Evolutionary conservation across 2,113 vertebrate genomes (phyloP).

Genomic region (Cyanoliseus patagonus): DNA sequence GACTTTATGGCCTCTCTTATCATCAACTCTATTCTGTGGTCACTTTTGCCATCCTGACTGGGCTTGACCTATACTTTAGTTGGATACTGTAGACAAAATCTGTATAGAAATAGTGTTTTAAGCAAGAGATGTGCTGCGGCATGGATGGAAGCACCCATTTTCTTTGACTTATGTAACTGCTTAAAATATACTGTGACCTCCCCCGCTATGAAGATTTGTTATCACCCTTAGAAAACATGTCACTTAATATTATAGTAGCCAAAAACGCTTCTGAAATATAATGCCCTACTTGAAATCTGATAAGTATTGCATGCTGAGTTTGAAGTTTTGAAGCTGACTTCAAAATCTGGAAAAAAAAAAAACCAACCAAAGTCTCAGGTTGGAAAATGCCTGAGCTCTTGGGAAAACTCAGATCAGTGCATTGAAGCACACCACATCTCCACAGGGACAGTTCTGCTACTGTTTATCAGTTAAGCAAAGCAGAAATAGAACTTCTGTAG

Average conservation of each 20-base stretch:
- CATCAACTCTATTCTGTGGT: not conserved
- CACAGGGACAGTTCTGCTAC: not conserved
- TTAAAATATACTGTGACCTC: not conserved
- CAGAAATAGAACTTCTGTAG: not conserved
- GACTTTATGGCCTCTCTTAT: not conserved
- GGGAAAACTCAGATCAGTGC: not conserved
- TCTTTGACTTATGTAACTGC: not conserved
- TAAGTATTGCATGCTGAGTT: not conserved
- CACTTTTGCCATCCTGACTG: not conserved
- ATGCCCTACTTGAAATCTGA: not conserved
- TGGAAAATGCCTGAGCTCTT: not conserved
- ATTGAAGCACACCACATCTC: not conserved
- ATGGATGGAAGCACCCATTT: not conserved
- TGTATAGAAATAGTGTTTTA: not conserved
- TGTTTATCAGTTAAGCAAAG: not conserved
- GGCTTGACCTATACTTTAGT: not conserved
- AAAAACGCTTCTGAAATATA: not conserved
- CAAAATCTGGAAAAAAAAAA: not conserved
- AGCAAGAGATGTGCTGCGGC: not conserved
- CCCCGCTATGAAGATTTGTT: not conserved
- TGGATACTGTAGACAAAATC: not conserved
- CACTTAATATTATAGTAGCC: not conserved
- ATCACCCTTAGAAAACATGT: not conserved
- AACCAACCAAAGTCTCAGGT: not conserved
- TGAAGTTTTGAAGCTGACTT: not conserved